Percentiles rank a stretch among this genome's conserved stretches.
These are phyloP conservation scores for Cyphomyrmex costatus DNA, from an alignment of 1,140 invertebrate species.

Conservation along the genomic window DNA sequence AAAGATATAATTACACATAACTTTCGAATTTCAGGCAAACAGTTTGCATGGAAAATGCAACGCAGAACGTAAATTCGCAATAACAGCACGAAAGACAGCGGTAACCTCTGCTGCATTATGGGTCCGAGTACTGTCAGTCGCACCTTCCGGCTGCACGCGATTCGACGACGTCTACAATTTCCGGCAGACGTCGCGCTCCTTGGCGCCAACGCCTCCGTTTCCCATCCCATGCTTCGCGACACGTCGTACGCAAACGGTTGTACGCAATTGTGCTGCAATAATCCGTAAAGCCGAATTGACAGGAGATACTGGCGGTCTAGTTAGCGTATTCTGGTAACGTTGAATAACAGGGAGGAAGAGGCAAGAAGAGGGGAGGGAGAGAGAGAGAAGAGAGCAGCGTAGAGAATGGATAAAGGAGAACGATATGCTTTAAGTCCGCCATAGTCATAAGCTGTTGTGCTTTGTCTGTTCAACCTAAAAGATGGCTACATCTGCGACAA, in stretches of 20 bases:
- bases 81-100: constrained; percentile 63
- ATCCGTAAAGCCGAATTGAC: constrained; percentile 70
- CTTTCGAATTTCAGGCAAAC: constrained; percentile 49
- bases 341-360: neutral
- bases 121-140: constrained; percentile 81
- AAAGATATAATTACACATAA: constrained; percentile 61
- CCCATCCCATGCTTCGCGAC: constrained; percentile 34
- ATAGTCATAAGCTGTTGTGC: neutral
- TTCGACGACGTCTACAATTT: constrained; percentile 82
- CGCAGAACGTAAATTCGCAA: constrained; percentile 51
- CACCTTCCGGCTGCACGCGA: constrained; percentile 82
- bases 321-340: constrained; percentile 33
- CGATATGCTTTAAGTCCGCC: neutral
- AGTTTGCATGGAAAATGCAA: constrained; percentile 16
- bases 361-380: too few species aligned
- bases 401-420: neutral
- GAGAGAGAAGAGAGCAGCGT: neutral
- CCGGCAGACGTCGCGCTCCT: constrained; percentile 76
- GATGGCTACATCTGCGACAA: neutral
- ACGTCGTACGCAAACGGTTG: constrained; percentile 69
- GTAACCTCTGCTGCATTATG: constrained; percentile 69
- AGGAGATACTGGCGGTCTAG: constrained; percentile 54
- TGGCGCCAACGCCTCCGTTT: constrained; percentile 44
- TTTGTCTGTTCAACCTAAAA: constrained; percentile 12
- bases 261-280: constrained; percentile 72